phyloP scores from a whole-genome alignment of 2,797 vertebrate species.

The Hephaestus fuliginosus region DNA sequence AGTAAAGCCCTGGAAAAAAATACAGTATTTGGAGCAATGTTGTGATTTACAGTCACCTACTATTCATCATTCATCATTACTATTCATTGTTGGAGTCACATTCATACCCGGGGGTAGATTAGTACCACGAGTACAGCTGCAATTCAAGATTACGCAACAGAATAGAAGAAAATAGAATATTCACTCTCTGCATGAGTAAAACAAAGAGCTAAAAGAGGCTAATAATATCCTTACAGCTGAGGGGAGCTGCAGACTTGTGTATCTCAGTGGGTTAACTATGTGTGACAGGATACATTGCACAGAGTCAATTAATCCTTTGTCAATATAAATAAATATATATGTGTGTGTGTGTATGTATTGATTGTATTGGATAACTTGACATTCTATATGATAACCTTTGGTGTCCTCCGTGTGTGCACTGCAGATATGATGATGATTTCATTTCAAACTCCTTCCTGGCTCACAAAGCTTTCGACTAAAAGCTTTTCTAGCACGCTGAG shows the following conservation, averaged over 20 bases:
- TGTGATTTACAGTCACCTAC: not conserved
- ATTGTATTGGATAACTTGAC: not conserved
- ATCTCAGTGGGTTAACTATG: not conserved
- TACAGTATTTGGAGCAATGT: not conserved
- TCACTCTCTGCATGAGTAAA: not conserved
- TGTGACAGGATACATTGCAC: not conserved
- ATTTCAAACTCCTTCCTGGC: constrained; percentile 13
- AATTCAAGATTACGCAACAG: too few species aligned
- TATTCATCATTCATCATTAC: not conserved
- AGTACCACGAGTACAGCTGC: too few species aligned
- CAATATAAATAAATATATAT: not conserved
- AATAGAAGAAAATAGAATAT: not conserved
- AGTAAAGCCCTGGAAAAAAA: not conserved
- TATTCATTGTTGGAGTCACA: not conserved
- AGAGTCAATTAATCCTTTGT: not conserved
- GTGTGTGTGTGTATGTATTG: too few species aligned
- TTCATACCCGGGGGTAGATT: not conserved
- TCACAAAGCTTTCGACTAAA: constrained; percentile 23
- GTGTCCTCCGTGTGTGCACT: not conserved
- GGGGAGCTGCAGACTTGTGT: not conserved
- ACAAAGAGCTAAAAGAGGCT: not conserved
- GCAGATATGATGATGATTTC: constrained; percentile 20
- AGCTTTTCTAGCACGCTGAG: constrained; percentile 27
- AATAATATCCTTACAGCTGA: not conserved
- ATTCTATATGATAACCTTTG: not conserved